phyloP scores from a whole-genome alignment of 1,140 invertebrate genomes.

The Atopsyche davidsoni region DNA sequence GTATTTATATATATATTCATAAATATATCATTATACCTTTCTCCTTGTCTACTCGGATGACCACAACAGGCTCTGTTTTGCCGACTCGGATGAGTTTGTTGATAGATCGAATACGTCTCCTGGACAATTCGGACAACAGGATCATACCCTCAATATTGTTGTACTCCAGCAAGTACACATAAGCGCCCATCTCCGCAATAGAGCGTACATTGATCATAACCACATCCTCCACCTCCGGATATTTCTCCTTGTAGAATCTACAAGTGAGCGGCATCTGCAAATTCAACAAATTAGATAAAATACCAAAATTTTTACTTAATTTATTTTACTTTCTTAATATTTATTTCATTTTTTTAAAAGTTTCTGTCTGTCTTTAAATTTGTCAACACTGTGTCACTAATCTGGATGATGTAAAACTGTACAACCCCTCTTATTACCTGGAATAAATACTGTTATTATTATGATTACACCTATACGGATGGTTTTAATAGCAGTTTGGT shows the following conservation, averaged over 20 bases:
- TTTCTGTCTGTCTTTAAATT: too few species aligned
- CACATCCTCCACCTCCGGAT: conserved; percentile 98
- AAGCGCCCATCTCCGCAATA: conserved; percentile 99
- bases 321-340: too few species aligned
- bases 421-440: too few species aligned
- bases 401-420: too few species aligned
- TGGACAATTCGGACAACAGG: conserved; percentile 89
- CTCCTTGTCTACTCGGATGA: conserved; percentile 98
- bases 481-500: too few species aligned
- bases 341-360: too few species aligned
- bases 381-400: too few species aligned
- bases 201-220: conserved; percentile 99
- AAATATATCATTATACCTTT: too few species aligned
- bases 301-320: conserved; percentile 31
- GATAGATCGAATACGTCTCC: conserved; percentile 97
- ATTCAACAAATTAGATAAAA: too few species aligned
- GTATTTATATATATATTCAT: too few species aligned
- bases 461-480: too few species aligned
- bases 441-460: too few species aligned
- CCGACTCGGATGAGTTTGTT: conserved; percentile 99
- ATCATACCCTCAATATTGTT: conserved; percentile 99
- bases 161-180: conserved; percentile 96
- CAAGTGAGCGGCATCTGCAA: conserved; percentile 88
- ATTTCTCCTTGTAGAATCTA: conserved; percentile 96
- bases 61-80: conserved; percentile 97